Evolutionary conservation across 2,888 invertebrate species (phyloP), one percentile per base, ranked within the genome.

Genomic region (Folsomia manolachei): DNA sequence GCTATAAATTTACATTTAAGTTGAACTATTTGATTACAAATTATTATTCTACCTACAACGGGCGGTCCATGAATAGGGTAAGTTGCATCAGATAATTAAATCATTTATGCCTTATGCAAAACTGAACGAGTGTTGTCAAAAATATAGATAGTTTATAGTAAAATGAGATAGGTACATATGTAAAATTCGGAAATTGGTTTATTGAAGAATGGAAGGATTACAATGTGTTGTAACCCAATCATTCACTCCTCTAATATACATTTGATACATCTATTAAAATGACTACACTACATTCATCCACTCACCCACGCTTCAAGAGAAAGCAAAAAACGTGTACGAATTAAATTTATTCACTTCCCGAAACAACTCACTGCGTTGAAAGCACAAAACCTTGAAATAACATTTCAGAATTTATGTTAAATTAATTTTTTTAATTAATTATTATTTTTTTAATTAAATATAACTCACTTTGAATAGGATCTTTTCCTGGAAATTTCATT

Each of bases 341-440:
- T 39, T n/a, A n/a, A n/a, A n/a, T n/a, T n/a, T 39, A 4, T 21
- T 56, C 56, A 56, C n/a, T 56, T 56, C 56, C 56, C 56, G 56
- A 56, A 56, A n/a, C 56, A 56, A n/a, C 11, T 14, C 11, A 56
- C 79, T 11, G 79, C 79, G 65, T 79, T 79, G 69, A 78, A 79
- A 39, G 79, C 79, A 75, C 79, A 79, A 70, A 69, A 73, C 18
- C 69, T 67, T 27, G 69, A 69, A n/a, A 63, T 73, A 75, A 1
- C 51, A 11, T 18, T 18, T 51, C 9, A 18, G 18, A 51, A 51
- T 11, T 11, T 9, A 51, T 51, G 9, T 51, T 18, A 51, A 51
- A 18, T 51, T 51, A 51, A 18, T 18, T 11, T 51, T 11, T n/a
- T n/a, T n/a, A n/a, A n/a, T n/a, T n/a, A n/a, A 11, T 51, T 51